Evolutionary conservation across 1,140 invertebrate species (phyloP), one percentile per base, ranked within the genome.

Genomic region (Oppia nitens): DNA sequence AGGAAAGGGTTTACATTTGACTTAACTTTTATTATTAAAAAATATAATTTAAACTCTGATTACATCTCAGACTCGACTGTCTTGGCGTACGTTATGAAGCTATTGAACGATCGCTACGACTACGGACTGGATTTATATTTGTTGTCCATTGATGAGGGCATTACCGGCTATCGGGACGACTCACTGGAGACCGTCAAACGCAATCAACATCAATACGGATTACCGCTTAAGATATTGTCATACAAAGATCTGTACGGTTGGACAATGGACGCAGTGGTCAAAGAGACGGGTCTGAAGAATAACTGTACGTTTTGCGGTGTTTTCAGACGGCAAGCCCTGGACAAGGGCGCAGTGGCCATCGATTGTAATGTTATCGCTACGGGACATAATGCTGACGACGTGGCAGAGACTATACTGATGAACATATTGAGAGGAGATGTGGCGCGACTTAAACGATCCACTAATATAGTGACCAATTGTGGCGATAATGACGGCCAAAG

Each of bases 251-350:
- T 99, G 0, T 99, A 98, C 78, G 95, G 94, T 0, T 99, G 95
- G 95, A 98, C 93, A 21, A 99, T 99, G 96, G 96, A 99, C 78
- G 84, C 85, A 67, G 98, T 99, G 72, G 95, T 98, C 2, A 79
- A 83, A 66, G 77, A 86, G 73, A 90, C 98, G 64, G 96, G 96
- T 0, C 78, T 83, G 52, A 96, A 93, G 72, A 99, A 96, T 73
- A 99, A 99, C 74, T 99, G 96, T 72, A 98, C 94, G 45, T 97
- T 97, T 72, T 98, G 94, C 78, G 94, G 94, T 29, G 93, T 97
- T 20, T 97, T 98, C 70, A 75, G 94, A 59, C 77, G 94, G 55
- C 93, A 98, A 72, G 95, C 96, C 23, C 72, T 99, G 29, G 95
- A 99, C 68, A 77, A 92, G 67, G 94, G 93, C 12, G 93, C 93